Percentiles rank a stretch among this genome's conserved stretches.
phyloP scores from a whole-genome alignment of 2,113 vertebrate species.

The Anarhynchus alexandrinus region DNA sequence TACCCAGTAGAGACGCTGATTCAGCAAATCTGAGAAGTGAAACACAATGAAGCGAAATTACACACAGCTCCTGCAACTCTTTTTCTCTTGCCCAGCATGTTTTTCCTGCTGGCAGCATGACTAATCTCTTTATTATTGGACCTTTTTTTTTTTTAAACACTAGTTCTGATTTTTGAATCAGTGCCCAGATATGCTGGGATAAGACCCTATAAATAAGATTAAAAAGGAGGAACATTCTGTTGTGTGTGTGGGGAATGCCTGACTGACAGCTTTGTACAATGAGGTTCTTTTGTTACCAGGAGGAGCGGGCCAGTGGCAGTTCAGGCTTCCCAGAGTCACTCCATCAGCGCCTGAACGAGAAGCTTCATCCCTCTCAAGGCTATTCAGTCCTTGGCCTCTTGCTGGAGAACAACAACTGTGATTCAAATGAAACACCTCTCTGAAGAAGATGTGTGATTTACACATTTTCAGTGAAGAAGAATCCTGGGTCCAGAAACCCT shows the following conservation, averaged over 20 bases:
- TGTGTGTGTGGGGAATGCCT: not conserved
- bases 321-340: not conserved
- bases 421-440: not conserved
- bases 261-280: not conserved
- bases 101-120: slow-evolving; percentile 37
- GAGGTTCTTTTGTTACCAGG: not conserved
- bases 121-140: slow-evolving; percentile 47
- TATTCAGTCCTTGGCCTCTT: not conserved
- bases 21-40: slow-evolving; percentile 86
- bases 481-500: not conserved
- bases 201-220: slow-evolving; percentile 36
- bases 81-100: slow-evolving; percentile 13
- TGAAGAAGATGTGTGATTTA: not conserved
- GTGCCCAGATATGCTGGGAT: slow-evolving; percentile 51
- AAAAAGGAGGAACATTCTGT: slow-evolving; percentile 22
- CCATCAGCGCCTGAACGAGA: not conserved
- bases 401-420: not conserved
- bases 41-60: slow-evolving; percentile 49
- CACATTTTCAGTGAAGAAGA: not conserved
- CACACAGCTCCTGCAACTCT: not conserved
- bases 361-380: not conserved
- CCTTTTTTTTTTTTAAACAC: not conserved
- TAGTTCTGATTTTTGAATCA: slow-evolving; percentile 32
- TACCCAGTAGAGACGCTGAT: slow-evolving; percentile 95
- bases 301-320: not conserved